Evolutionary conservation across 1,140 invertebrate species (phyloP).

Genomic region (Papilio helenus): DNA sequence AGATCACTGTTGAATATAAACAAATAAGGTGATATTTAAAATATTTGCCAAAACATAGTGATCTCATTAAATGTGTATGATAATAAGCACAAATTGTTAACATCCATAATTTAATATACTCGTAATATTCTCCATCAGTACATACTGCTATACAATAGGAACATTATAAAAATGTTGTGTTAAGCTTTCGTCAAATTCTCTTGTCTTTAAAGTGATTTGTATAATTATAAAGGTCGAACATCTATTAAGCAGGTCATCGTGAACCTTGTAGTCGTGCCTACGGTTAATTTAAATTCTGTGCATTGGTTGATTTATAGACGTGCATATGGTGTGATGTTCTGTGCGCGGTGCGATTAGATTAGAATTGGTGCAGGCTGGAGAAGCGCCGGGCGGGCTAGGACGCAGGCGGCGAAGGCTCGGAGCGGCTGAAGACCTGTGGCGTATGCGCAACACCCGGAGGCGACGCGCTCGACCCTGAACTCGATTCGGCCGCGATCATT

Average conservation of each 20-base stretch:
- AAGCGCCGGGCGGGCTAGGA: background rate
- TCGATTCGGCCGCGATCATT: conserved; percentile 79
- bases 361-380: background rate
- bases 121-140: no score
- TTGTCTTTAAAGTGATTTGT: background rate
- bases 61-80: background rate
- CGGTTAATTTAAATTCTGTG: conserved; percentile 15
- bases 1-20: background rate
- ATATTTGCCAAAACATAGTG: background rate
- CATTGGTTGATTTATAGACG: background rate
- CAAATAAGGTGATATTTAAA: background rate
- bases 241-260: background rate
- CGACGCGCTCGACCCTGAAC: conserved; percentile 76
- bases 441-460: conserved; percentile 79
- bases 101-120: background rate
- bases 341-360: background rate
- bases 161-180: no score
- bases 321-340: background rate
- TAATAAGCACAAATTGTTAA: background rate
- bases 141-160: no score
- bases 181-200: background rate
- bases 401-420: conserved; percentile 36
- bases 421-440: conserved; percentile 51
- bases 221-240: background rate
- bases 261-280: background rate